These are phyloP conservation scores for Scolopax bukidnonensis DNA, from an alignment of 2,797 vertebrate genomes.

Conservation along the genomic window DNA sequence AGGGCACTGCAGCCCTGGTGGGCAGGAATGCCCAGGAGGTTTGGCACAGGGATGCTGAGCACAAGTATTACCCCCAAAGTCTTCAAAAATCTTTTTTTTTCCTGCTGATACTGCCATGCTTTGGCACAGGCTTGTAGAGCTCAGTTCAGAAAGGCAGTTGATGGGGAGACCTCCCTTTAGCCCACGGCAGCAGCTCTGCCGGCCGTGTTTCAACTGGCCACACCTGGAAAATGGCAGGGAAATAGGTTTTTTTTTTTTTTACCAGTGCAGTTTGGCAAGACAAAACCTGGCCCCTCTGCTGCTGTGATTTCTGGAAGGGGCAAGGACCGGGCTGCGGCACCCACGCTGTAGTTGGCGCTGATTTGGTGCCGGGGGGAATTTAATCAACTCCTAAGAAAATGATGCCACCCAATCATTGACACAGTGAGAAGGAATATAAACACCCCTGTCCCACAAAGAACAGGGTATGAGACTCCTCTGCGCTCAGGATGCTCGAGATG, in stretches of 20 bases:
- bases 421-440: neutral
- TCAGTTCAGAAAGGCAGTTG: neutral
- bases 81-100: neutral
- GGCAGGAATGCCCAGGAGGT: neutral
- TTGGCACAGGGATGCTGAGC: neutral
- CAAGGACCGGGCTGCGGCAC: neutral
- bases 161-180: neutral
- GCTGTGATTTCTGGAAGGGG: neutral
- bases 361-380: accelerated
- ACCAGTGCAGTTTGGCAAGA: neutral
- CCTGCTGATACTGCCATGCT: neutral
- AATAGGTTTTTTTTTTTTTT: neutral
- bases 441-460: neutral
- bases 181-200: neutral
- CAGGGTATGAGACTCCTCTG: neutral
- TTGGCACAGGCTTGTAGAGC: neutral
- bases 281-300: neutral
- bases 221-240: neutral
- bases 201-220: neutral
- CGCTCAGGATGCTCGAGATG: accelerated
- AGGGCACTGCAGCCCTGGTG: neutral
- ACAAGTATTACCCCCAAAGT: neutral
- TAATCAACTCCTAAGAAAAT: neutral
- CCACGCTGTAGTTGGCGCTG: neutral
- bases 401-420: neutral